Conservation (phyloP, 2,113 vertebrate genomes). For the Esox niger region DNA sequence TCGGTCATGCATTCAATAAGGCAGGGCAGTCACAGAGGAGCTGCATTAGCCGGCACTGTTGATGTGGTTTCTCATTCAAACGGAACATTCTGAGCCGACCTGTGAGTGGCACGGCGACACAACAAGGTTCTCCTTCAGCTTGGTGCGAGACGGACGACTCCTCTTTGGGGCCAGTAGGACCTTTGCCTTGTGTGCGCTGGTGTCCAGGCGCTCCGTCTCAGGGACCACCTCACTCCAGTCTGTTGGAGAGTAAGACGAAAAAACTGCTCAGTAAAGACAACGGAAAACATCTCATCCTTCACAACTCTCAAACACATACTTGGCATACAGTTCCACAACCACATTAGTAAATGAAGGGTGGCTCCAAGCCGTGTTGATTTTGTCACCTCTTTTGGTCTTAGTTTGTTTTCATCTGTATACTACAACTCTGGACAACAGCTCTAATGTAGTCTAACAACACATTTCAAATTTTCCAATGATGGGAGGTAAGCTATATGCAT, state of each 20-base stretch:
- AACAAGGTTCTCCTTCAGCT: constrained; percentile 77
- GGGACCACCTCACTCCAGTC: constrained; percentile 81
- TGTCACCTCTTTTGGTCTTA: no score
- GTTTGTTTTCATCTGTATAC: no score
- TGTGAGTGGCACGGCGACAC: constrained; percentile 50
- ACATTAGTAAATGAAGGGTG: no score
- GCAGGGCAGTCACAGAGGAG: neutral
- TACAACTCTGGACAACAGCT: no score
- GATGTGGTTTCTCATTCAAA: neutral
- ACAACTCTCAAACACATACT: neutral
- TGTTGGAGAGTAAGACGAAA: constrained; percentile 16
- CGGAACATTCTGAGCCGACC: constrained; percentile 49
- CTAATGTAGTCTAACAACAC: no score
- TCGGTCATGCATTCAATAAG: neutral
- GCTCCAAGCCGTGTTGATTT: no score
- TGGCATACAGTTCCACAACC: no score
- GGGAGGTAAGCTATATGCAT: no score
- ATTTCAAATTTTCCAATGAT: no score
- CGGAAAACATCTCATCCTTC: neutral
- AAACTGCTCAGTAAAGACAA: constrained; percentile 4
- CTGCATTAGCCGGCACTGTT: neutral
- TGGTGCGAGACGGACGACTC: constrained; percentile 84
- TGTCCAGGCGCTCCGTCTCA: constrained; percentile 84
- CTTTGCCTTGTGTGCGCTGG: constrained; percentile 84
- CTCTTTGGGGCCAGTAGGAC: constrained; percentile 83